Base-by-base conservation (phyloP, 2,797 vertebrate species). In the Sternarchorhynchus goeldii region DNA sequence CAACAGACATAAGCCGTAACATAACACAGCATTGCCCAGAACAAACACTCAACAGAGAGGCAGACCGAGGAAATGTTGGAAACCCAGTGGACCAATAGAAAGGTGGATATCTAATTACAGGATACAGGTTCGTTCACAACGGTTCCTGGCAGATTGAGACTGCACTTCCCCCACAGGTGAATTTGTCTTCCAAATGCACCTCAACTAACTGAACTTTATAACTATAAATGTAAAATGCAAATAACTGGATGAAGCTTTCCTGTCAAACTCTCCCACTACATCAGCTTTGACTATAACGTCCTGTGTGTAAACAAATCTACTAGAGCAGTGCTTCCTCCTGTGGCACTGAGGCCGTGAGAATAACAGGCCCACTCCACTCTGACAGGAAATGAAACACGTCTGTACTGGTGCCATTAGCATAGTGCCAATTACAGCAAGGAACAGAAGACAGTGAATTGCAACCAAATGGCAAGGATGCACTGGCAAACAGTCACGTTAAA, bases 331-430 rank as follows among this genome's bases (percentile, higher is more conserved):
- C 57, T 64, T 18, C 71, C 17, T 50, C 57, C 59, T 74, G 12
- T 56, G 18, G 57, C 66, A 32, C 29, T 21, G 25, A 39, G 25
- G 10, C 21, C 70, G 45, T 50, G 7, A 18, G 82, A 90, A 64
- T 88, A 82, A 85, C 81, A 80, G 78, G 84, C 86, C 69, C 81
- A 80, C 79, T 81, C 17, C 50, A 65, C 50, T 41, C 58, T 31
- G 55, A 81, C 69, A 76, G 77, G 80, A 85, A 86, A 86, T 89
- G 75, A 88, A 88, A 88, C 84, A 87, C 81, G 82, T 88, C 85
- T 82, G 55, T 81, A 85, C 82, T 72, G 76, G 75, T 57, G 64
- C 81, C 73, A 82, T 86, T 83, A 83, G 29, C 73, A 62, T 81
- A 81, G 82, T 39, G 83, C 82, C 76, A 77, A 81, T 84, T 65